Evolutionary conservation across 2,113 vertebrate species (phyloP), one percentile per base, ranked within the genome.

Genomic region (Sula dactylatra): DNA sequence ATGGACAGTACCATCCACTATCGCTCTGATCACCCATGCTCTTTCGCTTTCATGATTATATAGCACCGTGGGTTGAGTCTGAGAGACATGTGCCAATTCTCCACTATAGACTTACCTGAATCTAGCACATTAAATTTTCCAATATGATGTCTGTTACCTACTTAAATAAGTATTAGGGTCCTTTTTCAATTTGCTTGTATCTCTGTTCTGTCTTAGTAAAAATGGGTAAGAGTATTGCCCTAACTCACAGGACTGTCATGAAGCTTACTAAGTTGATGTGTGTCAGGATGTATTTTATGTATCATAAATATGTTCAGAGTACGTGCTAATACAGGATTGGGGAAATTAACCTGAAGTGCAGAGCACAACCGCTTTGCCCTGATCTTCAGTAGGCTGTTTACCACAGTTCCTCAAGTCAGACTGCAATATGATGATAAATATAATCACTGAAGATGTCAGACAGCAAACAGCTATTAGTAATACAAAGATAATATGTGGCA

Each of bases 361-460:
- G 64, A 94, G 65, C 59, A 82, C 55, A 94, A 94, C 91, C 95
- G 77, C 47, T 92, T 74, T 86, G 42, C 66, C 61, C 38, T 79
- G 69, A 78, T 94, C 89, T 91, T 76, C 56, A 56, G 45, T 42
- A 82, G 85, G 56, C 27, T 81, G 6, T 81, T 94, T 89, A 66
- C 45, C 25, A 65, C 11, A 92, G 32, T 92, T 95, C 34, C 49
- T 81, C 49, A 59, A 93, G 82, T 80, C 85, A 90, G 70, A 72
- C 70, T 96, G 80, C 81, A 94, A 32, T 44, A 13, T 27, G 76
- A n/a, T 93, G 91, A 95, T 96, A 96, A 96, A 96, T 91, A 55
- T 42, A 86, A 94, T 93, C 89, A 84, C 80, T 67, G 91, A 91
- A 89, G 80, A 82, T 82, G 74, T 88, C 45, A 90, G 73, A 71